Percentiles rank a stretch among this genome's conserved stretches.
Evolutionary conservation across 2,797 vertebrate genomes (phyloP).

Genomic region (Microctenopoma lineatum): DNA sequence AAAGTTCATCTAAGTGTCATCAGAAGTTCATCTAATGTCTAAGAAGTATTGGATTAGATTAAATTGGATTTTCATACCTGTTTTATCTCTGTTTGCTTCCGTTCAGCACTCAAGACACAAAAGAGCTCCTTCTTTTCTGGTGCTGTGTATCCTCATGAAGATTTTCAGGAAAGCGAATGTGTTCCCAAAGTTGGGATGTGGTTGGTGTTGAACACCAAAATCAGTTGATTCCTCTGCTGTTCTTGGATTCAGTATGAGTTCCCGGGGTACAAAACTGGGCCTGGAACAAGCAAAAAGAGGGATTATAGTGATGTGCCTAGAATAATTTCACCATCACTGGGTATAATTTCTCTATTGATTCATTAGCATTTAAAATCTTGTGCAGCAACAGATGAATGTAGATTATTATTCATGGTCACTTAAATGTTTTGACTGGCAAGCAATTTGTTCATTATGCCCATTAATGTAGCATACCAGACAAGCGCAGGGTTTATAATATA

Average conservation of each 20-base stretch:
- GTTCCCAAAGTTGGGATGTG: conserved; percentile 1
- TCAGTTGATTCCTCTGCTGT: neutral
- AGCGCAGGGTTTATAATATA: neutral
- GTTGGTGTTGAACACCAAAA: no score
- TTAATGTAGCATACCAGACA: neutral
- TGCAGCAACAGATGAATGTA: neutral
- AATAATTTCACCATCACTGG: neutral
- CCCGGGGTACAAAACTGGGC: neutral
- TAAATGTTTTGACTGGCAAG: neutral
- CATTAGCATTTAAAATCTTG: neutral
- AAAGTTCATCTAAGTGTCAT: neutral
- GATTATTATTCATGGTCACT: neutral
- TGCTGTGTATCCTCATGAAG: conserved; percentile 29
- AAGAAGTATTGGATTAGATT: no score
- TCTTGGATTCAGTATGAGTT: neutral
- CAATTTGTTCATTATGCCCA: neutral
- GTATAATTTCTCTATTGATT: neutral
- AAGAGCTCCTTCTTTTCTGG: conserved; percentile 4
- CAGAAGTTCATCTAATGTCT: no score
- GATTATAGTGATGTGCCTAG: neutral
- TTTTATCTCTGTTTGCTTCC: conserved; percentile 1
- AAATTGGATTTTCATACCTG: conserved; percentile 41
- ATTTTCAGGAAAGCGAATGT: conserved; percentile 16
- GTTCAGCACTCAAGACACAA: conserved; percentile 13
- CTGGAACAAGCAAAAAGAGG: conserved; percentile 10